A percentile compares a stretch with the other conserved stretches of the same genome.
These are phyloP conservation scores for Agonum fuliginosum DNA, from an alignment of 2,888 invertebrate genomes.

Conservation along the genomic window DNA sequence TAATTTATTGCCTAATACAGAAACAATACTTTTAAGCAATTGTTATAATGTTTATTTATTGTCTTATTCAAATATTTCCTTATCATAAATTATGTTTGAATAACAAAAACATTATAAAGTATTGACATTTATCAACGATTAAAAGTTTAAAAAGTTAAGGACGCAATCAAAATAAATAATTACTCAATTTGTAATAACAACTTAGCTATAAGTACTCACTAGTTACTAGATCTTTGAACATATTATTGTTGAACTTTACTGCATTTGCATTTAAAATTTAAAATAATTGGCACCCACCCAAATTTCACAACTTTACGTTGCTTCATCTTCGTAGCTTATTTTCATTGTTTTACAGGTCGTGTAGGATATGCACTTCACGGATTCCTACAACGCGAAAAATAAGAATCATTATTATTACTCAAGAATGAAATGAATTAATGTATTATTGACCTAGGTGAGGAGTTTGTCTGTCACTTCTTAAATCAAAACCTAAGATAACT, in stretches of 20 bases:
- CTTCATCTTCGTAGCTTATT: conserved; percentile 24
- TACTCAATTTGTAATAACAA: background rate
- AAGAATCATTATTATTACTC: conserved; percentile 31
- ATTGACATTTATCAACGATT: background rate
- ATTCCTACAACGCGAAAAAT: conserved; percentile 2
- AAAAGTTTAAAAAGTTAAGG: background rate
- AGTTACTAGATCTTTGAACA: no score
- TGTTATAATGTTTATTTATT: conserved; percentile 6
- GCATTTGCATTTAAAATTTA: background rate
- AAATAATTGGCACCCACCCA: conserved; percentile 24
- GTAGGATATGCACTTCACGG: conserved; percentile 48
- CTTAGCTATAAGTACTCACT: no score
- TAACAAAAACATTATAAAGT: background rate
- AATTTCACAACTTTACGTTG: conserved; percentile 18
- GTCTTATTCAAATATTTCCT: background rate
- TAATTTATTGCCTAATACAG: no score
- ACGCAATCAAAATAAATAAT: background rate
- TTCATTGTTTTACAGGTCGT: conserved; percentile 23
- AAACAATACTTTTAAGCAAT: background rate
- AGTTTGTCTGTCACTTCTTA: no score
- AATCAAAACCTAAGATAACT: no score
- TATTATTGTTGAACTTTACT: background rate
- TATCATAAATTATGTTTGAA: background rate
- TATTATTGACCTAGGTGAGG: conserved; percentile 39
- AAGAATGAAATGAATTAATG: conserved; percentile 42